A percentile compares a stretch with the other conserved stretches of the same genome.
Evolutionary conservation across 2,888 invertebrate species (phyloP).

Genomic region (Salpingus planirostris): DNA sequence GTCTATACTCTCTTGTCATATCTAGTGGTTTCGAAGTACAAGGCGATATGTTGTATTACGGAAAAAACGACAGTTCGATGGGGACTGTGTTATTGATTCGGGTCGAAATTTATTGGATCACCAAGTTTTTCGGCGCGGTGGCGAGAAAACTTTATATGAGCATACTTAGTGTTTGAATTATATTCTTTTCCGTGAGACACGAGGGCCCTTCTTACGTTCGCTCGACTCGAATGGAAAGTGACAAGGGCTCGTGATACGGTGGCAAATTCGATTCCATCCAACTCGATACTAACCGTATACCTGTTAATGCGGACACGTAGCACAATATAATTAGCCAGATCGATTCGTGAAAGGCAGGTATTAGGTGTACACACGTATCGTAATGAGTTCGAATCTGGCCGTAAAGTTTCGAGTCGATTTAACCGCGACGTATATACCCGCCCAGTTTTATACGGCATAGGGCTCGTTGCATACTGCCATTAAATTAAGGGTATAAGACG

Average conservation of each 20-base stretch:
- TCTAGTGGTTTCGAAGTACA: too few species aligned
- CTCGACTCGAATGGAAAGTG: too few species aligned
- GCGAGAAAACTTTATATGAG: background rate
- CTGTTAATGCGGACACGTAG: too few species aligned
- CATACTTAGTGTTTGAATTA: background rate
- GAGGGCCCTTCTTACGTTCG: too few species aligned
- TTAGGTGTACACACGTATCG: too few species aligned
- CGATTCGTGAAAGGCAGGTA: too few species aligned
- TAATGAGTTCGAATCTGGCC: constrained; percentile 24
- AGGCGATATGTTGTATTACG: too few species aligned
- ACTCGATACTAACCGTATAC: too few species aligned
- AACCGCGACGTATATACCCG: constrained; percentile 25
- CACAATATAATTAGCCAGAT: background rate
- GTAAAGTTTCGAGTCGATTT: constrained; percentile 29
- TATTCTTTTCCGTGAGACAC: constrained; percentile 1
- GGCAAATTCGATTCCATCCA: too few species aligned
- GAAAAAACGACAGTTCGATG: too few species aligned
- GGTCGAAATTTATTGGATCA: background rate
- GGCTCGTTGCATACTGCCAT: constrained; percentile 29
- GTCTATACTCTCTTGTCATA: too few species aligned
- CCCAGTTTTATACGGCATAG: constrained; percentile 24
- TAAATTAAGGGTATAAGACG: constrained; percentile 32
- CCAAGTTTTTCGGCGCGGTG: background rate
- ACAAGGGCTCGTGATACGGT: too few species aligned
- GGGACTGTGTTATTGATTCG: background rate